Base-by-base conservation (phyloP, 2,888 invertebrate species). In the Clistopyga incitator region DNA sequence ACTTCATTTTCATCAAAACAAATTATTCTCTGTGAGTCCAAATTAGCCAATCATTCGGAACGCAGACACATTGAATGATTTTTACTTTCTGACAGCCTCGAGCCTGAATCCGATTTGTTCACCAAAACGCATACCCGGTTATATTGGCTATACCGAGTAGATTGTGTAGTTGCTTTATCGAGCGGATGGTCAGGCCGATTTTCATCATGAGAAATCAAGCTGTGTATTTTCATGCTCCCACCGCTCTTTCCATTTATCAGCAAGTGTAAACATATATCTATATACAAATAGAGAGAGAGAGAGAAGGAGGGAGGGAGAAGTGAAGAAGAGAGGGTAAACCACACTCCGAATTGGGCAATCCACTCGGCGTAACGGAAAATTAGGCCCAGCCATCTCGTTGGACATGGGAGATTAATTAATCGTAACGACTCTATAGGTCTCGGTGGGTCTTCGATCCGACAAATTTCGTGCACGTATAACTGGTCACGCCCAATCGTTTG, bases 321-420 rank as follows among this genome's bases (percentile, higher is more conserved):
- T 67, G 45, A 50, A 34, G n/a, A 65, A 65, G 64, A 64, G 76
- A 76, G 76, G 67, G 67, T 70, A 77, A 38, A 79, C 83, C 83
- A 45, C 72, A 77, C 71, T 45, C 42, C 52, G 79, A 83, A 79
- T 76, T 79, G 76, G 71, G 72, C 83, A 83, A 80, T 83, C 72
- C 67, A 79, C 83, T 79, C 52, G 71, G 67, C 72, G 71, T 83
- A 79, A 83, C 83, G 79, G 83, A 79, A 83, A 83, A 83, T 83
- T 83, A 83, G 83, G 61, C 79, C 67, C 71, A 72, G 76, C 59
- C 72, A 77, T 80, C 72, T 83, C 72, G 83, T 79, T 77, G 83
- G 76, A 76, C 76, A 76, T 34, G 71, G 70, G 79, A 76, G 83
- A 76, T 83, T 83, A 82, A 82, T 82, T 75, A 76, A 79, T 77